Base-by-base conservation (phyloP, 2,888 invertebrate species). In the Pristionchus entomophagus region DNA sequence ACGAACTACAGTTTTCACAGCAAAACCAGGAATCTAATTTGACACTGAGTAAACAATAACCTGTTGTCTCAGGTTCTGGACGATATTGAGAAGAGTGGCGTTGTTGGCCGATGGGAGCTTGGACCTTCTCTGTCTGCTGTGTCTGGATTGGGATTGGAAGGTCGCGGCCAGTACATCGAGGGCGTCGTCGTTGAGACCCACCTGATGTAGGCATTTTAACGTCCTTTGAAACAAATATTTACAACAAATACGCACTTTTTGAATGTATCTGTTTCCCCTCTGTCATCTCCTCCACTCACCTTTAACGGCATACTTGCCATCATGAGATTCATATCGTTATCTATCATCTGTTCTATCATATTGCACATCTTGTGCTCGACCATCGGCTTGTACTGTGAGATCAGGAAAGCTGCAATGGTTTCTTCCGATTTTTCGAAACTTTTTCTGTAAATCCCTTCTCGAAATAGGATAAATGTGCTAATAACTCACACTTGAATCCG, bases 301-400 rank as follows among this genome's bases (percentile, higher is more conserved):
- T 93, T 93, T 69, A 93, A 86, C 0, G 93, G 93, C 91, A 93
- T 93, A 22, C 90, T 92, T 0, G 90, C 85, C 53, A 93, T 84
- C 22, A 93, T 88, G 12, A 87, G 88, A 82, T 93, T 93, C 92
- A 93, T 92, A 82, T 93, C 93, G 38, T 90, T 62, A 83, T 93
- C 91, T 45, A 93, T 90, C 26, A 93, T 91, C 12, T 88, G 90
- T 73, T 93, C 91, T 78, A 93, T 93, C 93, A 93, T 93, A 86
- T 89, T 89, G 85, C 93, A 93, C 92, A 93, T 93, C 83, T 91
- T 86, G 83, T 91, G 91, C 86, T 93, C 93, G 19, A 93, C 93
- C 89, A 92, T 93, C 53, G 93, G 93, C 86, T 93, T 93, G 89
- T 92, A 92, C 73, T 93, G 89, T 8, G 87, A 91, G 82, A 93